These are phyloP conservation scores for Calameuta pallipes DNA, from an alignment of 2,888 invertebrate species.

Conservation along the genomic window DNA sequence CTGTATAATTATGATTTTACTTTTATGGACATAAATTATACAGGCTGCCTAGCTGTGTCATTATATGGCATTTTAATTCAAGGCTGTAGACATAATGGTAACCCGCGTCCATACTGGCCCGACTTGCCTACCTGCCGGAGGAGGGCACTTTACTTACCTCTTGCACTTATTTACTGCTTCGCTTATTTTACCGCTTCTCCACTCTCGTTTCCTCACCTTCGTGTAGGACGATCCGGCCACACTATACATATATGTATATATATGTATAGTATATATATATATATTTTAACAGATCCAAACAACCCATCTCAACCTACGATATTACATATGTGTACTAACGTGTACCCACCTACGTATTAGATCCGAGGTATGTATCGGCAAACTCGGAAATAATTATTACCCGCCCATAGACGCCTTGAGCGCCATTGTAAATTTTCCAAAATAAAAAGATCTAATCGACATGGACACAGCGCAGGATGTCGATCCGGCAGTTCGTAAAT, in stretches of 20 bases:
- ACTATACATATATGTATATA: too few species aligned
- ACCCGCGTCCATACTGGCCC: conserved; percentile 39
- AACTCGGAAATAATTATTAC: neutral
- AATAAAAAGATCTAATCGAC: neutral
- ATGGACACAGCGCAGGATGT: neutral
- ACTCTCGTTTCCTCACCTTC: conserved; percentile 18
- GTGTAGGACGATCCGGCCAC: neutral
- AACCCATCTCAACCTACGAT: neutral
- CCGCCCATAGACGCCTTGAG: neutral
- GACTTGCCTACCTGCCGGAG: conserved; percentile 49
- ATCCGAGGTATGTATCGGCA: neutral
- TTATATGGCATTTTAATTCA: conserved; percentile 65
- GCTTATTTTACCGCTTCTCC: conserved; percentile 22
- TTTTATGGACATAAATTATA: conserved; percentile 65
- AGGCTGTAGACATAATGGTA: conserved; percentile 63
- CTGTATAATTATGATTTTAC: conserved; percentile 65
- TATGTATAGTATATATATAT: neutral
- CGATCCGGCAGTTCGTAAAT: neutral
- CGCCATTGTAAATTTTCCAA: neutral
- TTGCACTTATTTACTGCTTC: conserved; percentile 18
- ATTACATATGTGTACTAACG: neutral
- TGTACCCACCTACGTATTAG: neutral
- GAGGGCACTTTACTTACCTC: conserved; percentile 22
- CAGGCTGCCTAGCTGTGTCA: conserved; percentile 61
- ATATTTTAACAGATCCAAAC: neutral